Evolutionary conservation across 2,888 invertebrate genomes (phyloP), one percentile per base, ranked within the genome.

Genomic region (Uloborus plumipes): DNA sequence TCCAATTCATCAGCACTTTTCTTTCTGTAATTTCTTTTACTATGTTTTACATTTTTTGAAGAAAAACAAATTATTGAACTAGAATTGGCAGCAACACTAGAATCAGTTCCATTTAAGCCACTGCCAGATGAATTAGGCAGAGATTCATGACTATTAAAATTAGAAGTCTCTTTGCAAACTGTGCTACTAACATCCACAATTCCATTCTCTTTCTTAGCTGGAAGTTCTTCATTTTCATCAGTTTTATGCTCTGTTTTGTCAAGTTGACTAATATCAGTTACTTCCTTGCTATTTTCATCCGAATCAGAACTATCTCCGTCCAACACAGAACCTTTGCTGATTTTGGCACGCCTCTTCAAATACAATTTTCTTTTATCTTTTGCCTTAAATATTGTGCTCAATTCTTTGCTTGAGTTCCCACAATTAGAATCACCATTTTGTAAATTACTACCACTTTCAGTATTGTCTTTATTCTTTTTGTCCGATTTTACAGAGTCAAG

Each of bases 1-100:
- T 72, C 65, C 39, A 72, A 3, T 20, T 83, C 83, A 55, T 83
- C 77, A 22, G 73, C 67, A 73, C 77, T 77, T 64, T 77, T 55
- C 49, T 83, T 83, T 14, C 83, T 69, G 15, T 83, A 83, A 64
- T 64, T 64, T n/a, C 64, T 64, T 47, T 64, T 64, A 26, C 47
- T 64, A 47, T 47, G 64, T 18, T 64, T 64, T 15, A 18, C 20
- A 64, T 64, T 64, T 22, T 64, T 64, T 13, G 64, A 64, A 16
- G 69, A 18, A 58, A 83, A 83, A 73, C 31, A 67, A 50, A 67
- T 51, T 49, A 62, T 31, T n/a, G 62, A 67, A 49, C 77, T 83
- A 11, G 77, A 67, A 69, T 61, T 69, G 13, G 47, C n/a, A 26
- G 74, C 62, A 14, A 59, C 31, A 58, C 16, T 51, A 20, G 79